Evolutionary conservation across 2,888 invertebrate species (phyloP).

Genomic region (Caenorhabditis sp.): DNA sequence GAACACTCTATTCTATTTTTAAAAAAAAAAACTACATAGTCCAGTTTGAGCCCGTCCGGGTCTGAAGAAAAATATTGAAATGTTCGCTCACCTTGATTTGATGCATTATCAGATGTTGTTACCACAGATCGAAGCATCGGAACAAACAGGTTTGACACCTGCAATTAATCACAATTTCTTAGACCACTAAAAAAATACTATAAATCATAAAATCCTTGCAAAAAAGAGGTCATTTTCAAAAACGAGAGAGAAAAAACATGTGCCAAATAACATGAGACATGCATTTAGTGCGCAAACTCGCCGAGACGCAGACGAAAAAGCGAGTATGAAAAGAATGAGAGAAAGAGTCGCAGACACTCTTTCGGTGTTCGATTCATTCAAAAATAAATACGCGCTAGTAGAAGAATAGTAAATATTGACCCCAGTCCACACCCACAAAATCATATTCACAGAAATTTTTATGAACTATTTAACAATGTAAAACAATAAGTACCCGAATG

Average conservation of each 20-base stretch:
- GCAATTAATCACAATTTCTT: neutral
- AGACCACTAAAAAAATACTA: neutral
- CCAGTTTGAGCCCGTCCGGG: too few relatives aligned
- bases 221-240: conserved; percentile 26
- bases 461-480: neutral
- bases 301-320: conserved; percentile 4
- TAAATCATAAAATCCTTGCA: conserved; percentile 9
- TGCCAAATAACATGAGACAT: conserved; percentile 2
- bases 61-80: too few relatives aligned
- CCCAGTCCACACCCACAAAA: too few relatives aligned
- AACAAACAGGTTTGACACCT: conserved; percentile 1
- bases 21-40: too few relatives aligned
- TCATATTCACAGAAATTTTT: neutral
- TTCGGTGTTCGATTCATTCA: neutral
- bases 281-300: conserved; percentile 4
- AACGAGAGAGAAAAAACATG: conserved; percentile 9
- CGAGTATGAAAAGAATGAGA: neutral
- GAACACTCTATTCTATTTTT: too few relatives aligned
- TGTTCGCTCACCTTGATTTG: neutral
- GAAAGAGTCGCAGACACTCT: neutral
- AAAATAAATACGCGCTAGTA: too few relatives aligned
- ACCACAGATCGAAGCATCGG: neutral
- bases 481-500: neutral
- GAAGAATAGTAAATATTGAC: too few relatives aligned
- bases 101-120: neutral